Evolutionary conservation across 2,888 invertebrate genomes (phyloP).

Genomic region (Dioctria linearis): DNA sequence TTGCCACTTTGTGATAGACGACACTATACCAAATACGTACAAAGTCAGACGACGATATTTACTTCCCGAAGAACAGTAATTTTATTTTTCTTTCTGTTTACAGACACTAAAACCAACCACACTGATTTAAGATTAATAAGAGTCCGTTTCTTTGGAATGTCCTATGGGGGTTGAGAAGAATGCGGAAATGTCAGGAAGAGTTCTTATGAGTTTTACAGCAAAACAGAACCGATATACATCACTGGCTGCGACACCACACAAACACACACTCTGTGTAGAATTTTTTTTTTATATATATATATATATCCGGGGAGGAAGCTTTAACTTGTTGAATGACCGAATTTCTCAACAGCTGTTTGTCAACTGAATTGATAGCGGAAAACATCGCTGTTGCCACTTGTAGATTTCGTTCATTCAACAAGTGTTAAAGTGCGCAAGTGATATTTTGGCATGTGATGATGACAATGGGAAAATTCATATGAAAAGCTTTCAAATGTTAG

Average conservation of each 20-base stretch:
- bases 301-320: background rate
- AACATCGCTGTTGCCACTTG: constrained; percentile 55
- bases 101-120: too few species aligned
- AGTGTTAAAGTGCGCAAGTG: constrained; percentile 53
- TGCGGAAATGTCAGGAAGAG: too few species aligned
- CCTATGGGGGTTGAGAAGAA: too few species aligned
- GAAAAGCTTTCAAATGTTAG: constrained; percentile 9
- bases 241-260: too few species aligned
- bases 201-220: too few species aligned
- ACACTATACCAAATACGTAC: background rate
- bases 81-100: too few species aligned
- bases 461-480: constrained; percentile 2
- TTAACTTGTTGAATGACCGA: constrained; percentile 58
- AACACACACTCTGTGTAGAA: background rate
- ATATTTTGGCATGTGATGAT: background rate
- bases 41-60: background rate
- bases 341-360: constrained; percentile 57
- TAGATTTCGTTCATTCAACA: constrained; percentile 58
- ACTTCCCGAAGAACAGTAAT: background rate
- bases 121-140: too few species aligned
- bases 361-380: constrained; percentile 55
- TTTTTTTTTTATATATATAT: background rate
- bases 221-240: too few species aligned
- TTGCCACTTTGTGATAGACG: background rate
- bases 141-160: too few species aligned